Evolutionary conservation across 2,888 invertebrate genomes (phyloP).

Genomic region (Herminia tarsipennalis): DNA sequence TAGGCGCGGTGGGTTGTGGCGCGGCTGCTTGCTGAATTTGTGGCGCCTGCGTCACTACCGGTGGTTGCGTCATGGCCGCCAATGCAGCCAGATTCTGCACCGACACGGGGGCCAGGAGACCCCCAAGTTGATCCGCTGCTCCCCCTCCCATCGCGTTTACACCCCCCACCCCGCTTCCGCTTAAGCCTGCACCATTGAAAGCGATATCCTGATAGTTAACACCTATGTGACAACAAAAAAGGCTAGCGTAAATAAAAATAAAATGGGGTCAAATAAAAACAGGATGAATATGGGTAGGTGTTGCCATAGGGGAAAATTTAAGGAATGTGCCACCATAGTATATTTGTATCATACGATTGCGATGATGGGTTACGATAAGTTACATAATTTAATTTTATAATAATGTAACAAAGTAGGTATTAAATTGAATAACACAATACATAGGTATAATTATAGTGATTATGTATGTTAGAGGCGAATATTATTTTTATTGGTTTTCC

Average conservation of each 20-base stretch:
- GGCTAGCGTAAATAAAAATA: slow-evolving; percentile 43
- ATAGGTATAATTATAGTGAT: no score
- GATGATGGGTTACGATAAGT: no score
- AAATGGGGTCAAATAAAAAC: slow-evolving; percentile 13
- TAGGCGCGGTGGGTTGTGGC: slow-evolving; percentile 66
- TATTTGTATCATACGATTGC: no score
- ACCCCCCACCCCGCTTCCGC: slow-evolving; percentile 63
- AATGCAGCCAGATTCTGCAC: slow-evolving; percentile 97
- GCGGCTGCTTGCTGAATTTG: slow-evolving; percentile 76
- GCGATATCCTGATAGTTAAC: slow-evolving; percentile 83
- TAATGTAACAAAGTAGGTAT: no score
- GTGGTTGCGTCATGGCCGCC: slow-evolving; percentile 91
- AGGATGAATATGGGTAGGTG: slow-evolving; percentile 12
- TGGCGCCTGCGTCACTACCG: slow-evolving; percentile 82
- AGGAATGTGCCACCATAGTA: no score
- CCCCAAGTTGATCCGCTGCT: slow-evolving; percentile 95
- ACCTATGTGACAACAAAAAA: slow-evolving; percentile 57
- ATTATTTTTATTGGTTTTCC: no score
- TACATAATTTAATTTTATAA: no score
- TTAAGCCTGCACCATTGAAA: slow-evolving; percentile 83
- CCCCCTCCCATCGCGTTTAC: slow-evolving; percentile 65
- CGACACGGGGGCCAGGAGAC: slow-evolving; percentile 92
- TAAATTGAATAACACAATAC: no score
- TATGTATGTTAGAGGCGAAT: no score
- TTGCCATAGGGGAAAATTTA: background rate